These are phyloP conservation scores for Conistra vaccinii DNA, from an alignment of 2,888 invertebrate species.

Conservation along the genomic window DNA sequence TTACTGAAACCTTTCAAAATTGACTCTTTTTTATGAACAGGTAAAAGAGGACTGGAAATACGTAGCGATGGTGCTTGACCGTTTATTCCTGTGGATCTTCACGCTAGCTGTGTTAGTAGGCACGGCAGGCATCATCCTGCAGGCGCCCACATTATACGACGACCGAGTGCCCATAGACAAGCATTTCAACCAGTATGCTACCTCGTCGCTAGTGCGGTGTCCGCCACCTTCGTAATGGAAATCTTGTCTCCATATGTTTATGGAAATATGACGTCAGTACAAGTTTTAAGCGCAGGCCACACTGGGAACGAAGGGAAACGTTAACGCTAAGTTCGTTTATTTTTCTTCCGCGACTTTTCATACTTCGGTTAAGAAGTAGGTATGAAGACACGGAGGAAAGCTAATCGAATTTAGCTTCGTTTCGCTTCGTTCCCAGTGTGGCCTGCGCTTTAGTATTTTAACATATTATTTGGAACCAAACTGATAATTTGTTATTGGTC, in stretches of 20 bases:
- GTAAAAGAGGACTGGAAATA: constrained; percentile 99
- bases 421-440: too few species aligned
- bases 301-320: too few species aligned
- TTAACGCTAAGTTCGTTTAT: too few species aligned
- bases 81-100: constrained; percentile 99
- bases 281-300: not conserved
- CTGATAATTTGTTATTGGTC: not conserved
- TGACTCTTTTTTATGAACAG: constrained; percentile 82
- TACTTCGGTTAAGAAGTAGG: too few species aligned
- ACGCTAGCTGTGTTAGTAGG: constrained; percentile 98
- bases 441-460: not conserved
- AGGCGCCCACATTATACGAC: constrained; percentile 98
- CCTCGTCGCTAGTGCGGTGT: constrained; percentile 94
- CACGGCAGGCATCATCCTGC: constrained; percentile 97
- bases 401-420: too few species aligned
- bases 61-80: constrained; percentile 99
- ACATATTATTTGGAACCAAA: not conserved
- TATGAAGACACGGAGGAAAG: too few species aligned
- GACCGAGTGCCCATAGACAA: constrained; percentile 97
- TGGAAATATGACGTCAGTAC: constrained; percentile 51
- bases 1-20: not conserved
- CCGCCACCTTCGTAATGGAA: constrained; percentile 91
- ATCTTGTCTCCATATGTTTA: constrained; percentile 25
- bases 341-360: too few species aligned
- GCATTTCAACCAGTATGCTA: constrained; percentile 95